These are phyloP conservation scores for Xenopus tropicalis DNA, from an alignment of 2,113 vertebrate species.

Conservation along the genomic window DNA sequence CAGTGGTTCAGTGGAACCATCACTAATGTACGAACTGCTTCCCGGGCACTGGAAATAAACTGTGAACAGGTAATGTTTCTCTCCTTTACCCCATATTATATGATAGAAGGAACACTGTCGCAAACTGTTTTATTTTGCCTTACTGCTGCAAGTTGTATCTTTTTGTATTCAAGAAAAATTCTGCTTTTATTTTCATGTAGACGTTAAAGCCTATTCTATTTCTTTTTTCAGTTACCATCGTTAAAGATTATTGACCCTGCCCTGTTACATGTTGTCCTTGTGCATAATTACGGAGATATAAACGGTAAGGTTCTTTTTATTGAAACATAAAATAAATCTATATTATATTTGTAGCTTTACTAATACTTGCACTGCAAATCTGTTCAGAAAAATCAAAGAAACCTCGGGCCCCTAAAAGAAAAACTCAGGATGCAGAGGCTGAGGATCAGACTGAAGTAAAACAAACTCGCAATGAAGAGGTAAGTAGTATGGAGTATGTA, in stretches of 20 bases:
- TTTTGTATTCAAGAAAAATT: too few species aligned
- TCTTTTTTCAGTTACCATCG: conserved; percentile 61
- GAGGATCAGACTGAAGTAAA: conserved; percentile 56
- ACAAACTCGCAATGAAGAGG: conserved; percentile 34
- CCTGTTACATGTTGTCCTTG: conserved; percentile 71
- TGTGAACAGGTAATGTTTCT: conserved; percentile 67
- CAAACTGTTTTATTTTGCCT: neutral
- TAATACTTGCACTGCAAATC: conserved; percentile 4
- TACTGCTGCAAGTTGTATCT: neutral
- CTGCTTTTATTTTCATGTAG: conserved; percentile 2
- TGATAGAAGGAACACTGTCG: too few species aligned
- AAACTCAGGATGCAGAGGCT: conserved; percentile 54
- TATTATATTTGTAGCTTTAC: too few species aligned
- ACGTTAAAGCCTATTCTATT: conserved; percentile 22
- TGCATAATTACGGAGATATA: conserved; percentile 63
- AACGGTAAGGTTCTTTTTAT: conserved; percentile 59
- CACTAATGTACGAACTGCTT: conserved; percentile 64
- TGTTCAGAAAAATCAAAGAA: conserved; percentile 61
- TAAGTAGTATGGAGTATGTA: neutral
- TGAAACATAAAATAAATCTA: neutral
- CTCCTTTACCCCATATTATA: neutral
- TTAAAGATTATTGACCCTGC: conserved; percentile 73
- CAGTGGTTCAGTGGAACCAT: conserved; percentile 73
- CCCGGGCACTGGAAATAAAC: conserved; percentile 68
- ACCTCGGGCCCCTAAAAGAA: conserved; percentile 60